Percentiles rank a stretch among this genome's conserved stretches.
Evolutionary conservation across 2,113 vertebrate genomes (phyloP).

Genomic region (Edolisoma coerulescens): DNA sequence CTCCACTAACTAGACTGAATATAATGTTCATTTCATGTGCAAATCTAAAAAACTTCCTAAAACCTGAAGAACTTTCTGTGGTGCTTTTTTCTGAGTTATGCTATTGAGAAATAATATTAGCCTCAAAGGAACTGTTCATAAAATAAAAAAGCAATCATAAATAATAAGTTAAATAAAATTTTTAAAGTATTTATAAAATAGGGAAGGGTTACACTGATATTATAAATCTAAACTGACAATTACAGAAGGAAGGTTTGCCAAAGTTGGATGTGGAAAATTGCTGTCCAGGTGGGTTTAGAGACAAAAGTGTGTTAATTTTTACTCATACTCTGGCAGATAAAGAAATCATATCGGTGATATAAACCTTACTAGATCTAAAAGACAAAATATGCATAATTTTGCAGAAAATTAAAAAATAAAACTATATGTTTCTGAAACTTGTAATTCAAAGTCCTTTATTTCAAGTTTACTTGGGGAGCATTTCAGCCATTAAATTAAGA

Average conservation of each 20-base stretch:
- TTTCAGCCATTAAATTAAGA: background rate
- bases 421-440: background rate
- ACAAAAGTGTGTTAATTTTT: background rate
- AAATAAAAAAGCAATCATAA: background rate
- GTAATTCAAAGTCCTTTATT: background rate
- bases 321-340: background rate
- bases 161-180: background rate
- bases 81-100: background rate
- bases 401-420: background rate
- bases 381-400: background rate
- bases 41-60: background rate
- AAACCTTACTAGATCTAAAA: background rate
- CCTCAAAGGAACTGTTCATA: background rate
- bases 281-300: background rate
- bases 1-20: background rate
- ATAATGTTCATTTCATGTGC: background rate
- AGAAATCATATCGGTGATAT: background rate
- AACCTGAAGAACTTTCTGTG: background rate
- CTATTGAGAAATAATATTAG: background rate
- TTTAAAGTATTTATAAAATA: background rate
- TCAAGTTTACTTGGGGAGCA: background rate
- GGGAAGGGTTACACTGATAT: background rate
- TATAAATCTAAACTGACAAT: background rate
- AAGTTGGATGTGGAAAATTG: background rate
- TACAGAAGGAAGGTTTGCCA: background rate